Evolutionary conservation across 2,113 vertebrate species (phyloP).

Genomic region (Furnarius figulus): DNA sequence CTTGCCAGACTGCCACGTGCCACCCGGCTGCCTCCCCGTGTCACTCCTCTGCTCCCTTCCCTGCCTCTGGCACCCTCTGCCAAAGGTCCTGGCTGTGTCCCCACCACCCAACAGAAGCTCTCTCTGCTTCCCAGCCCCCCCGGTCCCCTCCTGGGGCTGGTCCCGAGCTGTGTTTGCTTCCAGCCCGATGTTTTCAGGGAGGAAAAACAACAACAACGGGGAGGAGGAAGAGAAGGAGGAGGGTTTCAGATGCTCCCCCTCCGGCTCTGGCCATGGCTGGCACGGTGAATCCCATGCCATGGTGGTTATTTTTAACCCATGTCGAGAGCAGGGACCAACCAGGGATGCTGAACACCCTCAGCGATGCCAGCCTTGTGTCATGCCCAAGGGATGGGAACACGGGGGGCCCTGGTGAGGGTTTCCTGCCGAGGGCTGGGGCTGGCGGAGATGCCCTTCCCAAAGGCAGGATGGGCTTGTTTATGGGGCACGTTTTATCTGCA

Average conservation of each 20-base stretch:
- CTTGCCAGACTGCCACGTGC: neutral
- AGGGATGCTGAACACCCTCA: neutral
- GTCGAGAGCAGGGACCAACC: neutral
- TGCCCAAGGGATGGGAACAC: neutral
- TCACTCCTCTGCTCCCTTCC: neutral
- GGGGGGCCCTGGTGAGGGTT: neutral
- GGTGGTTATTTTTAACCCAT: neutral
- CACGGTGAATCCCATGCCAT: neutral
- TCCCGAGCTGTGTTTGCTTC: neutral
- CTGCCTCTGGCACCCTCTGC: neutral
- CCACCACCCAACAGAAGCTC: accelerated
- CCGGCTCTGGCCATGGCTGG: neutral
- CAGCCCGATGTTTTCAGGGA: neutral
- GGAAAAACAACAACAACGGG: neutral
- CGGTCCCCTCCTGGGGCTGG: accelerated
- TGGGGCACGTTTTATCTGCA: slow-evolving; percentile 39
- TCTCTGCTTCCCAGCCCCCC: neutral
- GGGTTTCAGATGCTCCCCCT: neutral
- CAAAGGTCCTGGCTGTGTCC: neutral
- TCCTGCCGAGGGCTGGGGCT: neutral
- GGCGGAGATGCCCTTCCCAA: slow-evolving; percentile 13
- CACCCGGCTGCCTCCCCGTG: accelerated
- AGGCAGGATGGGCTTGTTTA: slow-evolving; percentile 64
- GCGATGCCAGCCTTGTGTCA: neutral
- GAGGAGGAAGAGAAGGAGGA: neutral